Percentiles rank a stretch among this genome's conserved stretches.
These are phyloP conservation scores for Agelastica alni DNA, from an alignment of 2,888 invertebrate species.

Conservation along the genomic window DNA sequence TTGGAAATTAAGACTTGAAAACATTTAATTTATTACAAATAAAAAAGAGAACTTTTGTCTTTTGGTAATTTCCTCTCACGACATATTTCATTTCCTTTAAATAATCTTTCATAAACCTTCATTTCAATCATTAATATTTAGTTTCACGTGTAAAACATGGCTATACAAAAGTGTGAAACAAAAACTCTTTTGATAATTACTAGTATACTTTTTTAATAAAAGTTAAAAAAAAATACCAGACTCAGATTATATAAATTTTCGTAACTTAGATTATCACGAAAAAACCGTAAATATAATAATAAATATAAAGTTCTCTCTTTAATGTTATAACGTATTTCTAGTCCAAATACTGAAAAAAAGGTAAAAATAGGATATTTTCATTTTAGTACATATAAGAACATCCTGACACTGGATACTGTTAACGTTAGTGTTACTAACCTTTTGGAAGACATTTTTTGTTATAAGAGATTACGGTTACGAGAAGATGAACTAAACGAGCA, in stretches of 20 bases:
- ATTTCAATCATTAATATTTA: no score
- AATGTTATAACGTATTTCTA: conserved; percentile 13
- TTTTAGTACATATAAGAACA: conserved; percentile 7
- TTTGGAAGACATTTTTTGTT: conserved; percentile 55
- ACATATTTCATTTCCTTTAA: no score
- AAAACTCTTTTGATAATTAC: no score
- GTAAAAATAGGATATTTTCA: conserved; percentile 21
- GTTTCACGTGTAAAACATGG: no score
- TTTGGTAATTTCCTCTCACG: no score
- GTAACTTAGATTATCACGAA: not conserved
- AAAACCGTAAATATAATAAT: conserved; percentile 11
- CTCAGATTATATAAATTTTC: not conserved
- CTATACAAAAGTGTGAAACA: no score
- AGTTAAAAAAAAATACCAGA: no score
- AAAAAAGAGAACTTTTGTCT: no score
- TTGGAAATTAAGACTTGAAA: no score
- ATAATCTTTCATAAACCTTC: no score
- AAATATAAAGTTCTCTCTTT: conserved; percentile 17
- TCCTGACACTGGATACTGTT: conserved; percentile 34
- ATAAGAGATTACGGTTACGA: conserved; percentile 30
- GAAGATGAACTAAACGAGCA: conserved; percentile 38
- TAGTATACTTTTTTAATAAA: no score
- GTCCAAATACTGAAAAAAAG: conserved; percentile 2
- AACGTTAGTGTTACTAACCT: conserved; percentile 45
- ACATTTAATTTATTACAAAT: no score